Base-by-base conservation (phyloP, 1,140 invertebrate genomes). In the Adelges cooleyi region DNA sequence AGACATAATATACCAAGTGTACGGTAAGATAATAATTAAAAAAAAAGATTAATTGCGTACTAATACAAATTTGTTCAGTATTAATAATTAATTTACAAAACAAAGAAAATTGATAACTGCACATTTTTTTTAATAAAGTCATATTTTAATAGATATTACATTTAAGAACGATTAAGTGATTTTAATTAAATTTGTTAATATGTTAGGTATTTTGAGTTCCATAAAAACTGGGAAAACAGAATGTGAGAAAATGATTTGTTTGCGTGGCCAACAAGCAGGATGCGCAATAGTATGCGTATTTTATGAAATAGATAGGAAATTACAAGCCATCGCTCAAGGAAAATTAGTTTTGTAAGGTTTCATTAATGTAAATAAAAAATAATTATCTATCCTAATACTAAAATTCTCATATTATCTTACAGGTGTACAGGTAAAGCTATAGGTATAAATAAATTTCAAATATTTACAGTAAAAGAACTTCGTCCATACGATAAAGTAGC, bases 261-360 rank as follows among this genome's bases (percentile, higher is more conserved):
- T 56, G n/a, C 53, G n/a, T 3, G 11, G n/a, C 8, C 9, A 42
- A 42, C 6, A 25, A 11, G 25, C 40, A 22, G 42, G 17, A 13
- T 56, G 15, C 4, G 38, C 5, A 56, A 56, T 56, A 40, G 36
- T 56, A 20, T 56, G 53, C 18, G 36, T 56, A 27, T 56, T 56
- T 56, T 56, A 56, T 56, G 53, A 56, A 56, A 56, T 56, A 42
- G 53, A 56, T n/a, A 42, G 53, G 42, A 56, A 42, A 44, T 40
- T 56, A 8, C 53, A 33, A 18, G 17, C 2, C 42, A 42, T 56
- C 25, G 8, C 11, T 27, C 13, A 44, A n/a, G 53, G 53, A 27
- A 13, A 33, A 20, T 44, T 56, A 10, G 53, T 56, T 27, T 44
- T 42, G 53, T 56, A 1, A 44, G 52, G n/a, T n/a, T n/a, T n/a